Evolutionary conservation across 2,113 vertebrate species (phyloP), one percentile per base, ranked within the genome.

Genomic region (Salvelinus alpinus): DNA sequence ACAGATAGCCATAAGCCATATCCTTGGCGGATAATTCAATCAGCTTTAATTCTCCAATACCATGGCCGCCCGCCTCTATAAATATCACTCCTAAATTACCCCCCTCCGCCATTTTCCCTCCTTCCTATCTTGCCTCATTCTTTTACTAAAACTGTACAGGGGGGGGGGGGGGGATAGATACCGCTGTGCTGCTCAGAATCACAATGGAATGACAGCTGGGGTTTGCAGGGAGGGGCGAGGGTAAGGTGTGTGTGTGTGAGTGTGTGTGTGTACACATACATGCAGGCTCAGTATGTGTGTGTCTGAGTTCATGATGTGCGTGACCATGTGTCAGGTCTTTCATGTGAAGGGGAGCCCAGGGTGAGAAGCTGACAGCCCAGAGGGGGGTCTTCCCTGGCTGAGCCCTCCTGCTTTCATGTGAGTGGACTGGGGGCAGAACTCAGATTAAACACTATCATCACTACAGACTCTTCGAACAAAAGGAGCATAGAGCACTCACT

Each of bases 361-460:
- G 71, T 84, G 78, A 86, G 82, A 78, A 82, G 83, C 85, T 86
- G 78, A 79, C 57, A 81, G 86, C 79, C 85, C 71, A 81, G 22
- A 27, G 9, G 84, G 88, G 80, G 84, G 78, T n/a, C 11, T 38
- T 79, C 72, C 57, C 25, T 74, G 85, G 85, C 83, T 92, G 83
- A 91, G 85, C 86, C 84, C 75, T 81, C 59, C 84, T 59, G 75
- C 88, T 92, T 93, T 92, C 86, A 92, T 91, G 84, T 89, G 79
- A 70, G 64, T 68, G 71, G 47, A 76, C 73, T 20, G 70, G 77
- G 84, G 78, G 71, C 71, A 48, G 75, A 65, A 86, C 87, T 65
- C 70, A 62, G 80, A 89, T 91, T 84, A 89, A 87, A 84, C 51
- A n/a, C 84, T 7, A 54, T 88, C 85, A 85, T 90, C 89, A 89